Base-by-base conservation (phyloP, 2,888 invertebrate species). In the Ectemnius cavifrons region DNA sequence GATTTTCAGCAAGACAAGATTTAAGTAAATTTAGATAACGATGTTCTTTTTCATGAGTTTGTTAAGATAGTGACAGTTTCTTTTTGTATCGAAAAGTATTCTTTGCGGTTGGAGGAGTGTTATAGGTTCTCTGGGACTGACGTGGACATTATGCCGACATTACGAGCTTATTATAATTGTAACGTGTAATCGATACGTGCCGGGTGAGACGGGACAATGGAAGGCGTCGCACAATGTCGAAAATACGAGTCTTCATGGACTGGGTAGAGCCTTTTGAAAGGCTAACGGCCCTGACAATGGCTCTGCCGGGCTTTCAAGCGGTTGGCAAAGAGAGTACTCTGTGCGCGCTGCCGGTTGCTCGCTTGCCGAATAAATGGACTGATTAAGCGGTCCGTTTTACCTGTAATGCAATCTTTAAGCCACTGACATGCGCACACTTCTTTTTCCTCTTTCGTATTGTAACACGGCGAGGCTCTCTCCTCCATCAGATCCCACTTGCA, bases 331-430 rank as follows among this genome's bases (percentile, higher is more conserved):
- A 4, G 37, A 37, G 37, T 37, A 37, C 37, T 37, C 37, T 0
- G 37, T 37, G 11, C 11, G 8, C 37, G 28, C 66, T 72, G 74
- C 60, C 66, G 77, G 79, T 73, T 75, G 72, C 37, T 14, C 13
- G 52, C 77, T 68, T 75, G 73, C 78, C 83, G 87, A 87, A 88
- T 87, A 88, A 88, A 86, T 85, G 84, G 87, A 80, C 84, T 87
- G 87, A 88, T 88, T 88, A 87, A 88, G 83, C 77, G 80, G 83
- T 85, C 87, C 85, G 87, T 86, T 88, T 88, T 86, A 81, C 74
- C 69, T 84, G 85, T 86, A 87, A 87, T 86, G 83, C 78, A 86
- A 87, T 87, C 83, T 86, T 86, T 83, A 80, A 80, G 64, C 73
- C 61, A 37, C 37, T 37, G 37, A 37, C 37, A 37, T 61, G 56